These are phyloP conservation scores for Cheirogaleus medius DNA, from an alignment of 2,113 vertebrate genomes.

Conservation along the genomic window DNA sequence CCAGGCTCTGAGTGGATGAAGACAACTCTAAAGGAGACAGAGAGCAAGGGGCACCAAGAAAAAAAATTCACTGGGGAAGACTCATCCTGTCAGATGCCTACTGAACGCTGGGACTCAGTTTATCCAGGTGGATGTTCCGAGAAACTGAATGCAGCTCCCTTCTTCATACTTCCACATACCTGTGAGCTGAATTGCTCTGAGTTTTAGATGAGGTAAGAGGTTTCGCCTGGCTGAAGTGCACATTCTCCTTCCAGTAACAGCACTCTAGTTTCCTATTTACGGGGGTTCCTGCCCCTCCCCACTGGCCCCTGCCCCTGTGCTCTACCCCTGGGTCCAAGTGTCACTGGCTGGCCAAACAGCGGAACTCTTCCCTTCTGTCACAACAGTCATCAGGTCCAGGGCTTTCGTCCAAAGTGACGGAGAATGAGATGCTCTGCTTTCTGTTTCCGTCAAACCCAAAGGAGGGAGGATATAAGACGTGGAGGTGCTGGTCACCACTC, in stretches of 20 bases:
- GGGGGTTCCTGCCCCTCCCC: neutral
- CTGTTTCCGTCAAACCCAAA: neutral
- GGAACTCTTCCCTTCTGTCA: neutral
- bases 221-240: neutral
- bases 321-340: neutral
- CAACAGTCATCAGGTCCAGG: accelerated
- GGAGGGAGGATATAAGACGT: neutral
- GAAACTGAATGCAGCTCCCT: neutral
- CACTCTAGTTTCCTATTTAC: neutral
- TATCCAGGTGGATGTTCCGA: neutral
- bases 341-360: neutral
- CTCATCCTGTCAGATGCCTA: neutral
- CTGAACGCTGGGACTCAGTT: neutral
- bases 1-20: neutral
- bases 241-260: neutral
- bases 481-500: neutral
- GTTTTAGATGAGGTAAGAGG: neutral
- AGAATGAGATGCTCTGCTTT: neutral
- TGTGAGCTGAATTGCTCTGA: neutral
- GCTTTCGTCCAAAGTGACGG: neutral
- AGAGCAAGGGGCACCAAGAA: neutral
- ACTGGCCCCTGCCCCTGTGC: too few relatives aligned
- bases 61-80: neutral
- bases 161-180: neutral
- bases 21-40: neutral